Percentiles rank a stretch among this genome's conserved stretches.
Evolutionary conservation across 2,888 invertebrate genomes (phyloP).

Genomic region (Cephus rjabovi): DNA sequence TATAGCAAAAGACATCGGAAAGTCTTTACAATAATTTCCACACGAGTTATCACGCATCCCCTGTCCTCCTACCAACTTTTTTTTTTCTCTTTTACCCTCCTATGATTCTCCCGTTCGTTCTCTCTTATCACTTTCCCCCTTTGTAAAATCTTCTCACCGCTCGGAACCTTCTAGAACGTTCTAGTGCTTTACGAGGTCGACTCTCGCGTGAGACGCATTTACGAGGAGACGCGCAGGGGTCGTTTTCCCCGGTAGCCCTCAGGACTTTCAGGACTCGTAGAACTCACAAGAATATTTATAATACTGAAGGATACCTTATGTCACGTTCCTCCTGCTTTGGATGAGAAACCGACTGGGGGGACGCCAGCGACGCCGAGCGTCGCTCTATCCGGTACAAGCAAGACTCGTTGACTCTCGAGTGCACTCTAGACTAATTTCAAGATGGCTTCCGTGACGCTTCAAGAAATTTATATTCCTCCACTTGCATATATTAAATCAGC

Average conservation of each 20-base stretch:
- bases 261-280: neutral
- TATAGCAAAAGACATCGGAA: neutral
- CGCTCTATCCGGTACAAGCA: neutral
- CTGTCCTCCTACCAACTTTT: neutral
- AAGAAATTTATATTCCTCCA: neutral
- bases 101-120: neutral
- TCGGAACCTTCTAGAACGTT: neutral
- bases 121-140: too few relatives aligned
- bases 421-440: neutral
- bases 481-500: neutral
- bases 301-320: neutral
- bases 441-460: neutral
- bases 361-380: neutral
- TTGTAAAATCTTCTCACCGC: neutral
- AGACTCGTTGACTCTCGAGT: neutral
- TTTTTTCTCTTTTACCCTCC: neutral
- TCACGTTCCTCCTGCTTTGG: neutral
- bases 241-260: neutral
- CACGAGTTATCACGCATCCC: neutral
- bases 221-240: neutral
- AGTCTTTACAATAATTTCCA: neutral
- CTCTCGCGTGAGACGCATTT: constrained; percentile 2
- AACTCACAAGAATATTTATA: neutral
- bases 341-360: neutral
- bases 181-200: neutral